Conservation (phyloP, 2,797 vertebrate genomes). For the Chrysolophus pictus region DNA sequence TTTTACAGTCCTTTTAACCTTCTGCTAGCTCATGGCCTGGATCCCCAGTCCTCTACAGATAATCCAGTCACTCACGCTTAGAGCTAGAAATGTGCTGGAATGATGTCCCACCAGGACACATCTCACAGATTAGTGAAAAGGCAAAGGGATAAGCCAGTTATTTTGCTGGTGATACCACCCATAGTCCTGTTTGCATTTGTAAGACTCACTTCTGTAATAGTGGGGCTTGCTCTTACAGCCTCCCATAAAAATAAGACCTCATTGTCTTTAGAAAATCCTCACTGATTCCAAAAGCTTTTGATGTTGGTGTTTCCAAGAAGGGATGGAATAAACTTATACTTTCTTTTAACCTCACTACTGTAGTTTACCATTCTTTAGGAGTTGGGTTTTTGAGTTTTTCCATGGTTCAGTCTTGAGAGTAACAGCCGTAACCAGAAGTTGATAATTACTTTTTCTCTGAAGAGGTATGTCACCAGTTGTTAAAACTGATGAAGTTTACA, state of each 20-base stretch:
- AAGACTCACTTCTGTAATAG: background rate
- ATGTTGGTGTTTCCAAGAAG: background rate
- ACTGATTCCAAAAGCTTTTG: background rate
- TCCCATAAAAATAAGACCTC: background rate
- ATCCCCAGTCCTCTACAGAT: background rate
- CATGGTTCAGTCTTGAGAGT: background rate
- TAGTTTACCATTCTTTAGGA: background rate
- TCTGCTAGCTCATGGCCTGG: background rate
- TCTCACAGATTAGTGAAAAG: background rate
- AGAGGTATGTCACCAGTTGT: background rate
- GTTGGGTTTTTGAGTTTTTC: background rate
- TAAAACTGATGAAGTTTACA: background rate
- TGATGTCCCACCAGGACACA: background rate
- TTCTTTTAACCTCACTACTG: background rate
- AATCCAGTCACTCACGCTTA: background rate
- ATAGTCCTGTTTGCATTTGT: background rate
- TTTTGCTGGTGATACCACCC: background rate
- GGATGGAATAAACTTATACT: background rate
- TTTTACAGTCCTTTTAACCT: slow-evolving; percentile 46
- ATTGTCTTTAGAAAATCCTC: background rate
- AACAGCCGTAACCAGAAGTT: background rate
- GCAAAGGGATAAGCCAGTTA: background rate
- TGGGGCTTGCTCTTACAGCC: background rate
- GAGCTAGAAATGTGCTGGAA: background rate
- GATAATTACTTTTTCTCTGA: background rate